Evolutionary conservation across 2,888 invertebrate species (phyloP).

Genomic region (Neoascia interrupta): DNA sequence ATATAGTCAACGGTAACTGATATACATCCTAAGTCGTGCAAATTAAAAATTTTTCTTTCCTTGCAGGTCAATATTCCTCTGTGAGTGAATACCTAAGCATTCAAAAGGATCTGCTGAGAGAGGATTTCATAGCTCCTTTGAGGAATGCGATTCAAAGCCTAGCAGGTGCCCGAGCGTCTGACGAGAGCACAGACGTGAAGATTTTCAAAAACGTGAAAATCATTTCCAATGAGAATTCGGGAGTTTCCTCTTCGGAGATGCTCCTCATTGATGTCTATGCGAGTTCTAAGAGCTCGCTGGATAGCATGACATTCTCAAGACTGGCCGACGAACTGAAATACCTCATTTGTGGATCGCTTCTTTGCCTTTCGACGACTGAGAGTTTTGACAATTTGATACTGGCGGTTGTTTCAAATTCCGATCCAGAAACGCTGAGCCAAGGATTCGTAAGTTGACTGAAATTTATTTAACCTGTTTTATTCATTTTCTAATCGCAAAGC

Average conservation of each 20-base stretch:
- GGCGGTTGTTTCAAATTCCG: constrained; percentile 84
- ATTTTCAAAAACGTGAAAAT: constrained; percentile 73
- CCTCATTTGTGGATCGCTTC: constrained; percentile 82
- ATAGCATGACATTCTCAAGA: constrained; percentile 29
- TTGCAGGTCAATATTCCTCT: constrained; percentile 82
- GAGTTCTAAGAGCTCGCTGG: constrained; percentile 14
- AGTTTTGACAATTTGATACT: constrained; percentile 85
- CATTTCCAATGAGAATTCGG: constrained; percentile 73
- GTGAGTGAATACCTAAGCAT: constrained; percentile 87
- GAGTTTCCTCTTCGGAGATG: constrained; percentile 72
- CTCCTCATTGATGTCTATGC: constrained; percentile 74
- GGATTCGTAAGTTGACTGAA: constrained; percentile 81
- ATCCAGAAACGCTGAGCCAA: constrained; percentile 80
- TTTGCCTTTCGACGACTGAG: constrained; percentile 85
- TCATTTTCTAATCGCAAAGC: too few relatives aligned
- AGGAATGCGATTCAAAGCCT: constrained; percentile 79
- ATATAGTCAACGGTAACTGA: constrained; percentile 82
- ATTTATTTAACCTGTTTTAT: too few relatives aligned
- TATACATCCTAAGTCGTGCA: not conserved
- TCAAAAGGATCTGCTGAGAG: constrained; percentile 88
- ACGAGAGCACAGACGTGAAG: constrained; percentile 49
- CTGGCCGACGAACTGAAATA: constrained; percentile 54
- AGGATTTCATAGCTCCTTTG: constrained; percentile 89
- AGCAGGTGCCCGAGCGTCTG: constrained; percentile 21
- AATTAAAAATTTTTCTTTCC: not conserved